These are phyloP conservation scores for Oceanodroma tethys DNA, from an alignment of 2,113 vertebrate genomes.

Conservation along the genomic window DNA sequence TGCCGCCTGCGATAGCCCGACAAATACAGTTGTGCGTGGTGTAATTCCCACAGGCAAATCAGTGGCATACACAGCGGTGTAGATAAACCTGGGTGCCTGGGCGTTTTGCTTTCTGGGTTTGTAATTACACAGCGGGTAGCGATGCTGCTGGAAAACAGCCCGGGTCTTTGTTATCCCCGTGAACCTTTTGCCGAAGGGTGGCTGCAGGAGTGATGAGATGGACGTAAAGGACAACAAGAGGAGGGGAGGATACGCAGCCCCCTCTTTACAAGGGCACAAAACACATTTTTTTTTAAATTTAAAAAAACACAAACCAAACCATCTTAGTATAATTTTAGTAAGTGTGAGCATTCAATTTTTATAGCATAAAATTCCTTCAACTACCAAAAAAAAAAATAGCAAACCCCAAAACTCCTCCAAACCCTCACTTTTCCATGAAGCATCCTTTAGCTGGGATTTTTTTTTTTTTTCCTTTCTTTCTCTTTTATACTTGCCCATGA, in stretches of 20 bases:
- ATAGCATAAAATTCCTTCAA: neutral
- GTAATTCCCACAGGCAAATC: neutral
- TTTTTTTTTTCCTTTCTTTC: fast-evolving
- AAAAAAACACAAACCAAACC: neutral
- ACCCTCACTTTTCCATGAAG: neutral
- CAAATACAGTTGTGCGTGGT: neutral
- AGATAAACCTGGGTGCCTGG: neutral
- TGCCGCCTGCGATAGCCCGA: neutral
- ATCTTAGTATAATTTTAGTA: neutral
- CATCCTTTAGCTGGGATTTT: neutral
- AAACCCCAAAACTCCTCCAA: neutral
- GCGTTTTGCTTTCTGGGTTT: neutral
- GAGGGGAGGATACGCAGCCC: neutral
- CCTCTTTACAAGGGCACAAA: neutral
- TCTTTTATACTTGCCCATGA: neutral
- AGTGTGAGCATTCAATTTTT: neutral
- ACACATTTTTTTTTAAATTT: too few species aligned
- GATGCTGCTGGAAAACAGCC: neutral
- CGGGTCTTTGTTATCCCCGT: neutral
- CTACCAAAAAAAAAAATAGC: too few species aligned
- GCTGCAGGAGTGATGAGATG: neutral
- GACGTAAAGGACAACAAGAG: neutral
- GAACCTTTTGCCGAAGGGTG: neutral
- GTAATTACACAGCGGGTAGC: neutral
- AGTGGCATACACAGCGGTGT: fast-evolving